These are phyloP conservation scores for Pterobdella sp. DNA, from an alignment of 2,888 invertebrate species.

Conservation along the genomic window DNA sequence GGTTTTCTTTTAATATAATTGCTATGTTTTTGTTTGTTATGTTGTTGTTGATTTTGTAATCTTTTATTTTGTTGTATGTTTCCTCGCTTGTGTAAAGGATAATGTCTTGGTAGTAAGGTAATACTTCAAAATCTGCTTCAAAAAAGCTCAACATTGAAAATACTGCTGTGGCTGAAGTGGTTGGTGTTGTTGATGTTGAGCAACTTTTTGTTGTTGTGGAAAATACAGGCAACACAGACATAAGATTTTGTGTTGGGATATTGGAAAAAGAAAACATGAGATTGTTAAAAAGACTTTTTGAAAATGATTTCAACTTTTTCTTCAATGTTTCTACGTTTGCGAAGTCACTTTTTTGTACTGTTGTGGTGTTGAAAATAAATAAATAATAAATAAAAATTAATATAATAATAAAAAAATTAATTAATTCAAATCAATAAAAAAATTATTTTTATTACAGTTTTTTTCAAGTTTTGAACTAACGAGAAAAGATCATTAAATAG, in stretches of 20 bases:
- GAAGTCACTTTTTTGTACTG: slow-evolving; percentile 7
- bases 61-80: background rate
- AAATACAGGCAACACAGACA: background rate
- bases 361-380: background rate
- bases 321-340: background rate
- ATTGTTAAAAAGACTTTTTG: background rate
- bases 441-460: no score
- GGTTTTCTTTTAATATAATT: no score
- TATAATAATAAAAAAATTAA: no score
- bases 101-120: background rate
- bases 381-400: no score
- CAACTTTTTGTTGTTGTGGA: no score
- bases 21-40: no score
- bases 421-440: no score
- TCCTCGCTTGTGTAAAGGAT: background rate
- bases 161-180: background rate
- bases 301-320: background rate
- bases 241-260: background rate
- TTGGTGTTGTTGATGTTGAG: no score
- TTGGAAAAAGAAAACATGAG: background rate
- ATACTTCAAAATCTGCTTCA: background rate
- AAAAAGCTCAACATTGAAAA: background rate
- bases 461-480: no score
- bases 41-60: background rate
- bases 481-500: no score